Conservation (phyloP, 1,140 invertebrate genomes). For the Microplitis mediator region DNA sequence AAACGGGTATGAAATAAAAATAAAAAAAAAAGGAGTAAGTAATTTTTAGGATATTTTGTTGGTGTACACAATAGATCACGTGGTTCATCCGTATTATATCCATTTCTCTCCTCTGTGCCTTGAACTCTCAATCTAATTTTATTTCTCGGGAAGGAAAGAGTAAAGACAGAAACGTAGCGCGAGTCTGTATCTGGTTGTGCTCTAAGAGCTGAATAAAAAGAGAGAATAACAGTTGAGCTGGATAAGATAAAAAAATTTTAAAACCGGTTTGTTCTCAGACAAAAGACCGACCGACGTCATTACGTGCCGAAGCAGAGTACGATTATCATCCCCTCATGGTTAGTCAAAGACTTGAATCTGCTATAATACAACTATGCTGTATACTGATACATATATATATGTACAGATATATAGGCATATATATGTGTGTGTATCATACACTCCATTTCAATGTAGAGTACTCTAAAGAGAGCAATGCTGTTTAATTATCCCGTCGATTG, state of each 20-base stretch:
- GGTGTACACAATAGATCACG: too few species aligned
- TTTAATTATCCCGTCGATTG: too few species aligned
- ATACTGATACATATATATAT: too few species aligned
- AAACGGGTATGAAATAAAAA: too few species aligned
- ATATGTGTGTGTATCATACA: too few species aligned
- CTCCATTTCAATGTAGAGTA: too few species aligned
- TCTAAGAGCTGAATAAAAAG: not conserved
- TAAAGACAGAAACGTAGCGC: not conserved
- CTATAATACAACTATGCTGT: not conserved
- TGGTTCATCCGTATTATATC: too few species aligned
- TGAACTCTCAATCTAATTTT: slow-evolving; percentile 13
- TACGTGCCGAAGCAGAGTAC: slow-evolving; percentile 18
- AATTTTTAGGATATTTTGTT: too few species aligned
- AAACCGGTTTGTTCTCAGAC: slow-evolving; percentile 16
- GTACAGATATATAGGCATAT: too few species aligned
- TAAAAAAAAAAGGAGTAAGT: too few species aligned
- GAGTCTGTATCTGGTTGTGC: not conserved
- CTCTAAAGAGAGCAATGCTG: too few species aligned
- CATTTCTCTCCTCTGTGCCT: not conserved
- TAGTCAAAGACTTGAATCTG: slow-evolving; percentile 2
- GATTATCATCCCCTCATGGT: slow-evolving; percentile 25
- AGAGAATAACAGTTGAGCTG: not conserved
- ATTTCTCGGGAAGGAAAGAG: not conserved
- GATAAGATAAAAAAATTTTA: slow-evolving; percentile 10
- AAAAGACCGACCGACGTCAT: slow-evolving; percentile 17